Evolutionary conservation across 2,888 invertebrate species (phyloP).

Genomic region (Strigamia maritima): DNA sequence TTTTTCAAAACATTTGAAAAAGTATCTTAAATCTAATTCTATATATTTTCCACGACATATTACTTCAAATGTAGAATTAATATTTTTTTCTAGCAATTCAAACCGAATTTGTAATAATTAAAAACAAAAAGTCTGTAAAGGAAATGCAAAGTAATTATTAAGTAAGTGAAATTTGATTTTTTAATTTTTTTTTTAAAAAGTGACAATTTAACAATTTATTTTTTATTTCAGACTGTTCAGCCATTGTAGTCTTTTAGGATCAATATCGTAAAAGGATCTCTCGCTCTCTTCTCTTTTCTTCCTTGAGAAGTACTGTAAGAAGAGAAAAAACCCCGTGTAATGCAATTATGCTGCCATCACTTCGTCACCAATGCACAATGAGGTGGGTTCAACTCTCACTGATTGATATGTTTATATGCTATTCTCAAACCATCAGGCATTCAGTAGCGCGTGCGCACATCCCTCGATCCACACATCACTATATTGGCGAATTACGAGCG

Average conservation of each 20-base stretch:
- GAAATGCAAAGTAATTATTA: too few relatives aligned
- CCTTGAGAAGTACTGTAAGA: background rate
- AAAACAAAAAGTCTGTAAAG: too few relatives aligned
- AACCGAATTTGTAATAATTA: background rate
- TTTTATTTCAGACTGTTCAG: too few relatives aligned
- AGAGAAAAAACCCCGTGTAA: background rate
- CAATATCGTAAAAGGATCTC: background rate
- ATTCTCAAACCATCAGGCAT: background rate
- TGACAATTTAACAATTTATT: too few relatives aligned
- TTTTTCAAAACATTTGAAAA: background rate
- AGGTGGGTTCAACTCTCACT: slow-evolving; percentile 22
- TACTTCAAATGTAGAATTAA: background rate
- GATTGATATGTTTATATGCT: slow-evolving; percentile 30
- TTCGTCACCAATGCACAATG: slow-evolving; percentile 24
- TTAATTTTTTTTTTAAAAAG: too few relatives aligned
- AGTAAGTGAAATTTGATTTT: too few relatives aligned
- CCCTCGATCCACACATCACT: background rate
- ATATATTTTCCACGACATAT: background rate
- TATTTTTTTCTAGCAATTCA: background rate
- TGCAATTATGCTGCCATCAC: background rate
- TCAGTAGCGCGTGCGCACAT: background rate
- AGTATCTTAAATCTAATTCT: slow-evolving; percentile 3
- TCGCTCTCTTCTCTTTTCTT: background rate
- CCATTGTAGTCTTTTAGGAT: background rate
- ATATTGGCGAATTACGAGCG: background rate